Base-by-base conservation (phyloP, 2,113 vertebrate species). In the Oryzias celebensis region DNA sequence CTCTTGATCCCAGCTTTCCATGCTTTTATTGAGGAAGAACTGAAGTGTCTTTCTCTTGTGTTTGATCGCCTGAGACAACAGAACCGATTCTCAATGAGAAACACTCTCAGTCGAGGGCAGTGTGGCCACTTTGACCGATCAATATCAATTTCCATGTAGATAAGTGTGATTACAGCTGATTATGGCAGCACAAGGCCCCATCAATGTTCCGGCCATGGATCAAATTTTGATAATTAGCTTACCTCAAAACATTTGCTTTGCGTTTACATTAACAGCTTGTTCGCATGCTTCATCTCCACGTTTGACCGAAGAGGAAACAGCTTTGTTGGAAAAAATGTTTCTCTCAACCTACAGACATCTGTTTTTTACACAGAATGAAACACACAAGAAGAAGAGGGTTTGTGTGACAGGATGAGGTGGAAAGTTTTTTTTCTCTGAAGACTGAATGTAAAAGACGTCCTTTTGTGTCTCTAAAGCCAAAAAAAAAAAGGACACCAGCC, bases 71-170 rank as follows among this genome's bases (percentile, higher is more conserved):
- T 14, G 7, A 28, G 26, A 60, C 43, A 62, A 46, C 51, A 36
- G 43, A 59, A 59, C 18, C 1, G 43, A 18, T 16, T 52, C 43
- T 36, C 14, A 55, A 69, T 52, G 20, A 69, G 36, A 52, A 48
- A 51, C 53, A 14, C 48, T 74, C 52, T 58, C 57, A 47, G 44
- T 14, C 20, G 14, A 31, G 16, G 24, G 50, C 50, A 28, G 16
- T 49, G 62, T 15, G 44, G 51, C 45, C 56, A 26, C 69, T 67
- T 61, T 58, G 28, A 3, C 45, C 63, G 61, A 74, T 89, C 82
- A 79, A 84, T 71, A 65, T 70, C 73, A 44, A 78, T 88, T 85
- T 85, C 62, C 71, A 83, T 82, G 70, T 75, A 85, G 83, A 86
- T 82, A 46, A 54, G 55, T 47, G 63, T 77, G 81, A 84, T 88